Conservation (phyloP, 2,888 invertebrate species). For the Lacanobia wlatinum region DNA sequence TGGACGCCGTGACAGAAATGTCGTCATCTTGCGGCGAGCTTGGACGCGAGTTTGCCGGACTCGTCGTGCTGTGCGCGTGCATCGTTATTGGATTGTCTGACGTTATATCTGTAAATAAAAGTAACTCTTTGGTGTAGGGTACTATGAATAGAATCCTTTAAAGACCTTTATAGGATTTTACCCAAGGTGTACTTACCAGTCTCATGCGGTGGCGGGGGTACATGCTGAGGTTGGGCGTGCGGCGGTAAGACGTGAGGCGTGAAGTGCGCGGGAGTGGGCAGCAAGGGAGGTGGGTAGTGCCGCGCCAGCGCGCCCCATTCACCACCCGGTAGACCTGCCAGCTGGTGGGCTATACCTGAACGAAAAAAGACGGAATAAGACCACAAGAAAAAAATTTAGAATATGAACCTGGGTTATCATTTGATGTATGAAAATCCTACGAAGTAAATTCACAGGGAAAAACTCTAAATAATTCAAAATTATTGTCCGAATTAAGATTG, state of each 20-base stretch:
- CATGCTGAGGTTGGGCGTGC: constrained; percentile 87
- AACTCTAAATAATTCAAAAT: too few species aligned
- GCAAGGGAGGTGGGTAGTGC: constrained; percentile 88
- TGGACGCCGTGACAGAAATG: constrained; percentile 92
- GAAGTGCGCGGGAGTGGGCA: constrained; percentile 90
- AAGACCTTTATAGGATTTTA: background rate
- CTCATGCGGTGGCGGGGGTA: constrained; percentile 88
- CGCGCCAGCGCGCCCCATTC: constrained; percentile 93
- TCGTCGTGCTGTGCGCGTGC: constrained; percentile 93
- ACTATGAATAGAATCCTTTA: background rate
- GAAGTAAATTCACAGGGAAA: too few species aligned
- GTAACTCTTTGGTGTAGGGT: constrained; percentile 1
- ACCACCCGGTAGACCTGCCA: constrained; percentile 93
- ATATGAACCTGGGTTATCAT: too few species aligned
- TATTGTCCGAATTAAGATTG: too few species aligned
- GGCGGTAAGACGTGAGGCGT: constrained; percentile 90
- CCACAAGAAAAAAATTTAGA: too few species aligned
- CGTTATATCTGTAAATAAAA: constrained; percentile 77
- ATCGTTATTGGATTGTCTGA: constrained; percentile 86
- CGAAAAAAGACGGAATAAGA: constrained; percentile 3
- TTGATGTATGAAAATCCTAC: too few species aligned
- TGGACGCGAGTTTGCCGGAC: constrained; percentile 92
- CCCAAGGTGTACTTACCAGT: constrained; percentile 77
- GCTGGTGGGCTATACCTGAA: constrained; percentile 94
- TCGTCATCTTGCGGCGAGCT: constrained; percentile 91